Evolutionary conservation across 1,140 invertebrate genomes (phyloP), one percentile per base, ranked within the genome.

Genomic region (Drosophila sechellia): DNA sequence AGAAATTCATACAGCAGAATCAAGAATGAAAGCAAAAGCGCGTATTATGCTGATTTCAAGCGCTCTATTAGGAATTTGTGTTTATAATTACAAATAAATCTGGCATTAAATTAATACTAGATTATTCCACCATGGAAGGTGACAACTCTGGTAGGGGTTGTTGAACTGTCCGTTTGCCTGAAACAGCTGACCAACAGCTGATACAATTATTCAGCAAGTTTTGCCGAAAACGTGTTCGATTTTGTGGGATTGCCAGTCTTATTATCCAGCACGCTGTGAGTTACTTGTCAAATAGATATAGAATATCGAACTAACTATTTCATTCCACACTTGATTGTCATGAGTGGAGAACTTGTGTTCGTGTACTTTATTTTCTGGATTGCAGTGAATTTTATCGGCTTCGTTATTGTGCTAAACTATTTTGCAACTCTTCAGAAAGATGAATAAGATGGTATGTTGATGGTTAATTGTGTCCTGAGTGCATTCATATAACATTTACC

Each of bases 1-100:
- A 52, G 12, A 56, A 49, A n/a, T 42, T 56, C n/a, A 40, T 48
- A 25, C 34, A 27, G 2, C 13, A 66, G 54, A 69, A 70, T 78
- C 52, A 59, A 70, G 75, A 75, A 70, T 72, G 61, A 72, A 86
- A 80, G 39, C 42, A 49, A 80, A 69, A 64, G 73, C 54, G 25
- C 12, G 15, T 34, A 60, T 25, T 48, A 60, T 60, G 5, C 15
- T 48, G 6, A 31, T 27, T 17, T 10, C 8, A 17, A 43, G 17
- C 17, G 17, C n/a, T 42, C 25, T 5, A 27, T 27, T 27, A 27
- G 5, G 4, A 27, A 27, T 5, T 27, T 27, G 25, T 27, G 25
- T 0, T 27, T 31, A 31, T 8, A 6, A 31, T 31, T 31, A 31
- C 31, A 31, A 31, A 31, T 17, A 31, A 8, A 8, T 10, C 6